Evolutionary conservation across 2,888 invertebrate species (phyloP).

Genomic region (Orthosia incerta): DNA sequence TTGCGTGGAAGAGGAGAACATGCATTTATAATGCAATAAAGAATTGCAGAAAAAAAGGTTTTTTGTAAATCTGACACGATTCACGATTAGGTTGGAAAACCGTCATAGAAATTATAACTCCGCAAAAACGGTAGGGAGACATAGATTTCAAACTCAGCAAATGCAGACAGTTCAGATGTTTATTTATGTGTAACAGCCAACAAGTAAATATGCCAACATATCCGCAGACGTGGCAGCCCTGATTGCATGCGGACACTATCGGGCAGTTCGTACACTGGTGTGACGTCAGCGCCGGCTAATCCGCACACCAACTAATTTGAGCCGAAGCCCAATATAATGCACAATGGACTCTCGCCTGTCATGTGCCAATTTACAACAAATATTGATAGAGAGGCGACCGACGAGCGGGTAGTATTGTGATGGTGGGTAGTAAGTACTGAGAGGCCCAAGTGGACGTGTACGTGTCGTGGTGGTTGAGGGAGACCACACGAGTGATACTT

Average conservation of each 20-base stretch:
- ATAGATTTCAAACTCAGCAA: not conserved
- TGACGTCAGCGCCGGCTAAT: constrained; percentile 35
- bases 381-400: constrained; percentile 10
- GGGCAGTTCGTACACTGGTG: constrained; percentile 9
- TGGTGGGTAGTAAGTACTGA: not conserved
- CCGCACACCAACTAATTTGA: constrained; percentile 28
- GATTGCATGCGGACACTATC: constrained; percentile 4
- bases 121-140: too few relatives aligned
- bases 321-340: constrained; percentile 28
- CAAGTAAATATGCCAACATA: not conserved
- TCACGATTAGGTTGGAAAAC: too few relatives aligned
- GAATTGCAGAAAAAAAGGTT: not conserved
- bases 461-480: not conserved
- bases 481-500: too few relatives aligned
- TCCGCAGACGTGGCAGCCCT: not conserved
- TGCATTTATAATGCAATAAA: not conserved
- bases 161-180: not conserved
- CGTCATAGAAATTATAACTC: too few relatives aligned
- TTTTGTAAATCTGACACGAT: not conserved
- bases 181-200: not conserved
- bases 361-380: constrained; percentile 30
- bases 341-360: constrained; percentile 29
- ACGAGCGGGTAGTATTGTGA: constrained; percentile 2
- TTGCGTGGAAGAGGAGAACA: not conserved
- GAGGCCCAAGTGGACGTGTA: not conserved